Base-by-base conservation (phyloP, 2,888 invertebrate genomes). In the Cephus sareptanus region DNA sequence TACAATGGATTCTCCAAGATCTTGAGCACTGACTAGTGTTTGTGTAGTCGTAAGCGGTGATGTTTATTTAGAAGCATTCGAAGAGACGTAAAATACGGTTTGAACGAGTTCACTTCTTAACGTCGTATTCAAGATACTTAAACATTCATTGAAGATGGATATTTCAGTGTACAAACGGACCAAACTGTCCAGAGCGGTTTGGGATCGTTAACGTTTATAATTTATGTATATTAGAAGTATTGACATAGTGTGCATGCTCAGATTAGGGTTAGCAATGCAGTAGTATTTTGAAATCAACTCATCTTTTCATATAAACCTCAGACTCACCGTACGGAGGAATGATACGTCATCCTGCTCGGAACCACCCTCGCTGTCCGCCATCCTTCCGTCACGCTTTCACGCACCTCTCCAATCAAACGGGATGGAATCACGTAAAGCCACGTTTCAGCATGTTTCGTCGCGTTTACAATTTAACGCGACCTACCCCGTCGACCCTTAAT, bases 261-360 rank as follows among this genome's bases (percentile, higher is more conserved):
- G 56, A 56, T 56, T 15, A 56, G 56, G 56, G 56, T 56, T 56
- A 56, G 23, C 23, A 56, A 23, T 23, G 23, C 9, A 56, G 56
- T 23, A 23, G 56, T 56, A 56, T 56, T 56, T 56, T 56, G 23
- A 23, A 56, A 56, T 56, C 56, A 9, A 56, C 2, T 56, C 23
- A 23, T 56, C 23, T 9, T 2, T 56, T 56, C 2, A 2, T 56
- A 9, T 56, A 23, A 56, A 69, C 69, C 37, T 78, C 77, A 78
- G 83, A 94, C 97, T 96, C 92, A 99, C 99, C 95, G 99, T 99
- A 90, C 99, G 96, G 90, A 99, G 95, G 94, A 99, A 99, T 92
- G 99, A 99, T 93, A 99, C 98, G 95, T 99, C 99, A 96, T 99
- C 99, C 93, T 99, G 99, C 94, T 99, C 99, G 91, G 98, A 98